Evolutionary conservation across 2,797 vertebrate species (phyloP).

Genomic region (Tenualosa ilisha): DNA sequence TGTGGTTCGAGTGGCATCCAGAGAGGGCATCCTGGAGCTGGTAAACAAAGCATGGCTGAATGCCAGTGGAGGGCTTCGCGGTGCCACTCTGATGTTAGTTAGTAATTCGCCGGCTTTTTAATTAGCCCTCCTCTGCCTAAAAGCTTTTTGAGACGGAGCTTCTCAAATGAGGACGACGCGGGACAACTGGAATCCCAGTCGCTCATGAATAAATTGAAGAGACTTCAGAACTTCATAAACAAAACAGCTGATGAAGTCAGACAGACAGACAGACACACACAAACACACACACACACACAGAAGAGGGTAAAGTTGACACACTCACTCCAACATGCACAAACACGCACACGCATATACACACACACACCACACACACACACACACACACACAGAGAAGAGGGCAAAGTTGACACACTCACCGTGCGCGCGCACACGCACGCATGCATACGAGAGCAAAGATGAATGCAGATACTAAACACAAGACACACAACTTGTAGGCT

Average conservation of each 20-base stretch:
- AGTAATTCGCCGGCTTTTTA: neutral
- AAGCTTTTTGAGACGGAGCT: neutral
- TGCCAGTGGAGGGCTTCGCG: neutral
- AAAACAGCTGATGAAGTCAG: neutral
- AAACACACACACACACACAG: neutral
- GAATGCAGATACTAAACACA: neutral
- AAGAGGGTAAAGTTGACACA: too few species aligned
- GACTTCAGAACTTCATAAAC: conserved; percentile 6
- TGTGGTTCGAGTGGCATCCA: neutral
- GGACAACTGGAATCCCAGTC: neutral
- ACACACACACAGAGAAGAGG: too few species aligned
- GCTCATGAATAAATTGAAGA: conserved; percentile 4
- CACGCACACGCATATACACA: too few species aligned
- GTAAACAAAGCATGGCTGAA: neutral
- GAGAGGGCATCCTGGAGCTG: neutral
- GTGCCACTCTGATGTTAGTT: neutral
- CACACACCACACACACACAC: too few species aligned
- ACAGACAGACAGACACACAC: neutral
- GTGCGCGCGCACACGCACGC: too few species aligned
- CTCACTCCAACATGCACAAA: too few species aligned
- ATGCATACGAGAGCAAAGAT: neutral
- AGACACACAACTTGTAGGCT: neutral
- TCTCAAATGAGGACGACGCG: neutral
- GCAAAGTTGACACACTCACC: too few species aligned
- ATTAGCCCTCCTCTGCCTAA: neutral